These are phyloP conservation scores for Nemapogon koenigi DNA, from an alignment of 2,888 invertebrate species.

Conservation along the genomic window DNA sequence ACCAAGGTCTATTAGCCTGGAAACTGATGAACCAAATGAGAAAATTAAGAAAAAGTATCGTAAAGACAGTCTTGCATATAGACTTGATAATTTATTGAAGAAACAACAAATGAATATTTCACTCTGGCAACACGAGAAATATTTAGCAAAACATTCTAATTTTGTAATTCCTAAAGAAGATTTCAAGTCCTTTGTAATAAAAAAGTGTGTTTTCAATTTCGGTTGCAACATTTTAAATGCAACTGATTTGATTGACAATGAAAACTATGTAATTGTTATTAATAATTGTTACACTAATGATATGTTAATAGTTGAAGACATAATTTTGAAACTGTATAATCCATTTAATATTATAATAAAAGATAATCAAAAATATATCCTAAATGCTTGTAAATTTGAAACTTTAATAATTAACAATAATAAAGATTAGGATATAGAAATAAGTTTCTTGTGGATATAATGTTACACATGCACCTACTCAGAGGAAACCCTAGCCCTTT, in stretches of 20 bases:
- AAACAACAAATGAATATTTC: conserved; percentile 47
- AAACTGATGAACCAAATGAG: neutral
- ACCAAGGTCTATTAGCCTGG: too few relatives aligned
- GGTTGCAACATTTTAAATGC: conserved; percentile 34
- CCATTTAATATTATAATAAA: conserved; percentile 32
- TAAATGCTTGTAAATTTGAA: conserved; percentile 50
- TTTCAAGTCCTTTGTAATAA: conserved; percentile 29
- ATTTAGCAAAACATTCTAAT: conserved; percentile 45
- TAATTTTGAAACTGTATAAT: conserved; percentile 36
- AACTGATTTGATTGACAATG: conserved; percentile 24
- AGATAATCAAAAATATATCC: conserved; percentile 24
- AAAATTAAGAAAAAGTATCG: conserved; percentile 33
- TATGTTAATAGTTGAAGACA: conserved; percentile 23
- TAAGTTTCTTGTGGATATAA: too few relatives aligned
- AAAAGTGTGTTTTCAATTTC: conserved; percentile 33
- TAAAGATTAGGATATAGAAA: too few relatives aligned
- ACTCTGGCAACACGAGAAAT: conserved; percentile 63
- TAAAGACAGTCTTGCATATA: conserved; percentile 49
- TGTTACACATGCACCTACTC: too few relatives aligned
- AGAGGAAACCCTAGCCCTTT: too few relatives aligned
- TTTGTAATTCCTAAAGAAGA: conserved; percentile 42
- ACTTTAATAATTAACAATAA: too few relatives aligned
- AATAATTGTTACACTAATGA: conserved; percentile 30
- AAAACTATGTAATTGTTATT: conserved; percentile 31
- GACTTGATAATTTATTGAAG: conserved; percentile 44